phyloP scores from a whole-genome alignment of 2,797 vertebrate species.

The Amazona finschi region DNA sequence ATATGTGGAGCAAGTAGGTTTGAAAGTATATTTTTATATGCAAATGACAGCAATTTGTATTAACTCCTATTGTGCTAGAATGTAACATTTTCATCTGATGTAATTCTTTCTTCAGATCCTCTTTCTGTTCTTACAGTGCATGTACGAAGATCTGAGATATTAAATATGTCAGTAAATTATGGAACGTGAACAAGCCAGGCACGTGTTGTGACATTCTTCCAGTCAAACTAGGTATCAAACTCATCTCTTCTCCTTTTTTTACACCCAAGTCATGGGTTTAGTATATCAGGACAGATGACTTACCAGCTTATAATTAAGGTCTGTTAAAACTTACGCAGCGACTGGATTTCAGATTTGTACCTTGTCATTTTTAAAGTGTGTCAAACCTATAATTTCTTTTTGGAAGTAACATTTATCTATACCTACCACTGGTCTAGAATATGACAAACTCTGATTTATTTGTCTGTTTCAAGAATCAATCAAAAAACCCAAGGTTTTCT shows the following conservation, averaged over 20 bases:
- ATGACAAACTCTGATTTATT: background rate
- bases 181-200: background rate
- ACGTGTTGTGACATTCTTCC: background rate
- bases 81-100: background rate
- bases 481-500: background rate
- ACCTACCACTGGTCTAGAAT: background rate
- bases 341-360: background rate
- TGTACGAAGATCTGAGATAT: background rate
- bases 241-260: background rate
- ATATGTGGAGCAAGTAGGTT: slow-evolving; percentile 17
- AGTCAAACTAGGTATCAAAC: background rate
- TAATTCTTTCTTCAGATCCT: background rate
- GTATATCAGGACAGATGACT: background rate
- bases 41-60: slow-evolving; percentile 5
- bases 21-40: slow-evolving; percentile 22
- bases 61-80: slow-evolving; percentile 36
- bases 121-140: background rate
- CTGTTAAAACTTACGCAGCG: background rate
- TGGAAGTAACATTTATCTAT: background rate
- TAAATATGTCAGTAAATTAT: background rate
- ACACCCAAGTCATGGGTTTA: background rate
- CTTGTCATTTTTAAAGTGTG: background rate
- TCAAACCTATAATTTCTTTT: background rate
- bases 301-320: background rate
- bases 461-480: background rate